Conservation (phyloP, 2,113 vertebrate species). For the pig (Sus scrofa) region T2T-Sscrofa CM000820.6:124302501-124303000, state of each 20-base stretch:
- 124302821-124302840: too few species aligned
- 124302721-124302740: not conserved
- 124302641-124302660: not conserved
- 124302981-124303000: too few species aligned
- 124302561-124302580: not conserved
- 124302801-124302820: too few species aligned
- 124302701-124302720: not conserved
- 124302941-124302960: too few species aligned
- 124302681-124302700: slow-evolving; percentile 7
- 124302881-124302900: too few species aligned
- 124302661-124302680: not conserved
- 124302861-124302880: too few species aligned
- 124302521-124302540: not conserved
- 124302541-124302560: not conserved
- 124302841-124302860: too few species aligned
- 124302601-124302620: slow-evolving; percentile 21
- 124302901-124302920: too few species aligned
- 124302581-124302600: not conserved
- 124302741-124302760: not conserved
- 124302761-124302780: not conserved
- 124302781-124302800: too few species aligned
- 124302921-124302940: too few species aligned
- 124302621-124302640: not conserved
- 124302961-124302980: too few species aligned
- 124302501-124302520: not conserved